These are phyloP conservation scores for Pseudococcus jackbeardsleyi DNA, from an alignment of 2,888 invertebrate genomes.

Conservation along the genomic window DNA sequence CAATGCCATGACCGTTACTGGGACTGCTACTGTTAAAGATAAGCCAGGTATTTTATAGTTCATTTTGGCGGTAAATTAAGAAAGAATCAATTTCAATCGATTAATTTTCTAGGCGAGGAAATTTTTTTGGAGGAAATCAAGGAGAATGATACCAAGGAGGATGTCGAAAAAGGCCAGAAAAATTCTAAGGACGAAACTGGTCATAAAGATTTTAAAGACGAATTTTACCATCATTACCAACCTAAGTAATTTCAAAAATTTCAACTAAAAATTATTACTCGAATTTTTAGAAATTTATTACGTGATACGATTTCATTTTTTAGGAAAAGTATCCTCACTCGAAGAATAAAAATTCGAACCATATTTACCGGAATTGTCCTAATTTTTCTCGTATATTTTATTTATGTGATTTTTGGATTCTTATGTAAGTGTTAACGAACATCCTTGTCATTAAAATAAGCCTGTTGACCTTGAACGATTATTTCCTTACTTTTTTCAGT, in stretches of 20 bases:
- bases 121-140: not conserved
- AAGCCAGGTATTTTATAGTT: not conserved
- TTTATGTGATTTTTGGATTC: slow-evolving; percentile 18
- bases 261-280: not conserved
- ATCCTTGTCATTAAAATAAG: not conserved
- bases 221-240: not conserved
- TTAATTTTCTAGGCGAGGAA: not conserved
- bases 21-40: slow-evolving; percentile 21
- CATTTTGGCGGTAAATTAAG: not conserved
- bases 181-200: too few relatives aligned
- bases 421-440: slow-evolving; percentile 16
- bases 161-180: not conserved
- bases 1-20: slow-evolving; percentile 27
- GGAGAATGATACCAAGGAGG: not conserved
- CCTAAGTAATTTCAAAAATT: not conserved
- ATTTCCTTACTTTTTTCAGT: not conserved
- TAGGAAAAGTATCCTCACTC: not conserved
- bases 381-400: not conserved
- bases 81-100: not conserved
- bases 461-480: not conserved
- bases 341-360: slow-evolving; percentile 12
- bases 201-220: too few relatives aligned
- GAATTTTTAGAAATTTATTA: not conserved
- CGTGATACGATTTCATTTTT: not conserved
- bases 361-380: not conserved